Evolutionary conservation across 2,797 vertebrate genomes (phyloP), one percentile per base, ranked within the genome.

Genomic region (Myripristis jacobus): DNA sequence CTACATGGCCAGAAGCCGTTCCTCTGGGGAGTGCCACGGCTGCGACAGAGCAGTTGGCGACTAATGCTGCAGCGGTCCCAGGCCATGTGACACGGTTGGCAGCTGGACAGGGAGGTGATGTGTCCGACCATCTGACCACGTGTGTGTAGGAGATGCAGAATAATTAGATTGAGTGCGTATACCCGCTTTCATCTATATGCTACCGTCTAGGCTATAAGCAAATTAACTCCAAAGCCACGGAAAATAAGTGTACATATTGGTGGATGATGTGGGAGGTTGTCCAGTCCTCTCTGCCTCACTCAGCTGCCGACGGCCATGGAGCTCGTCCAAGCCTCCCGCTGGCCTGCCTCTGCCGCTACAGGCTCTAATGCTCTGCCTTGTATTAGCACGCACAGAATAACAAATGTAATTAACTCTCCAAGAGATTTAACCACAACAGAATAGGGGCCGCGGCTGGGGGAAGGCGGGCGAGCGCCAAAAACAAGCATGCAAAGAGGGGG

Each of bases 351-450:
- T 88, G 84, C 84, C 81, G 79, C 77, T 70, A 70, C 77, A 75
- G 75, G 2, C 80, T 48, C 74, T 80, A 86, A 84, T 77, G 82
- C 78, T 70, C 67, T 67, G 70, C 68, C 82, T 83, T 2, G 72
- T 71, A 84, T 88, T 86, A 78, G 78, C 87, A 84, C 29, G 18
- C 66, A 70, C 67, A 85, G 62, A 86, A 81, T 58, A 88, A 88
- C 76, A 75, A 77, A 88, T 84, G 77, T 66, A 87, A 90, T 89
- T 87, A 89, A 85, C 72, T 78, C 73, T 77, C 46, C 43, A 70
- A 9, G 29, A 86, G 83, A 83, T 78, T 81, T 84, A 71, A 65
- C 44, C 50, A 36, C 2, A 16, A 54, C 65, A 74, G 66, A 56
- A 81, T 80, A 81, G 44, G 68, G 77, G 48, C 60, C 44, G 61